These are phyloP conservation scores for Drosophila watanabei DNA, from an alignment of 1,140 invertebrate genomes.

Conservation along the genomic window DNA sequence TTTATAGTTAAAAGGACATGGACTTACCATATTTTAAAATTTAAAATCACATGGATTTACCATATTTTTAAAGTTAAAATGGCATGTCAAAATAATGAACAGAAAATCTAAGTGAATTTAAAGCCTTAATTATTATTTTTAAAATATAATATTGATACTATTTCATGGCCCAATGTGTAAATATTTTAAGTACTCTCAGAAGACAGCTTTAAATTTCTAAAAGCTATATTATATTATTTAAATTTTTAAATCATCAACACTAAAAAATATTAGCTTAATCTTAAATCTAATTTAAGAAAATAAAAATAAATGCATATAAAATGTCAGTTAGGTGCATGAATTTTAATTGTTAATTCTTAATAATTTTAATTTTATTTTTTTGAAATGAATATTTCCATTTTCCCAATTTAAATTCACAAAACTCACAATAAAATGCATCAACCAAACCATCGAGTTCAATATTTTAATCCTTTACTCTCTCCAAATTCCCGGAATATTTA, in stretches of 20 bases:
- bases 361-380: too few species aligned
- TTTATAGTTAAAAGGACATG: accelerated
- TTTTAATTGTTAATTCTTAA: too few species aligned
- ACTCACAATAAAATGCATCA: not conserved
- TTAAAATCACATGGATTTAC: too few species aligned
- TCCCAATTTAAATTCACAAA: not conserved
- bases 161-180: not conserved
- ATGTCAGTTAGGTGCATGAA: too few species aligned
- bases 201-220: not conserved
- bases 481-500: constrained; percentile 1
- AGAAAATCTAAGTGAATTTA: not conserved
- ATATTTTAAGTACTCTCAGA: not conserved
- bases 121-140: not conserved
- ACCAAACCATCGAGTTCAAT: not conserved
- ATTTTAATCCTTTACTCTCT: not conserved
- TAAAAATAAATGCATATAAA: not conserved
- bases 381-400: not conserved
- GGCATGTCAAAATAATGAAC: not conserved
- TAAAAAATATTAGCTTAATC: too few species aligned
- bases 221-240: not conserved
- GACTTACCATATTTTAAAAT: too few species aligned
- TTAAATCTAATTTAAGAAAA: too few species aligned
- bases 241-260: not conserved
- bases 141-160: not conserved
- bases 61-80: too few species aligned